A percentile compares a stretch with the other conserved stretches of the same genome.
Evolutionary conservation across 1,140 invertebrate genomes (phyloP).

Genomic region (Pentalonia nigronervosa): DNA sequence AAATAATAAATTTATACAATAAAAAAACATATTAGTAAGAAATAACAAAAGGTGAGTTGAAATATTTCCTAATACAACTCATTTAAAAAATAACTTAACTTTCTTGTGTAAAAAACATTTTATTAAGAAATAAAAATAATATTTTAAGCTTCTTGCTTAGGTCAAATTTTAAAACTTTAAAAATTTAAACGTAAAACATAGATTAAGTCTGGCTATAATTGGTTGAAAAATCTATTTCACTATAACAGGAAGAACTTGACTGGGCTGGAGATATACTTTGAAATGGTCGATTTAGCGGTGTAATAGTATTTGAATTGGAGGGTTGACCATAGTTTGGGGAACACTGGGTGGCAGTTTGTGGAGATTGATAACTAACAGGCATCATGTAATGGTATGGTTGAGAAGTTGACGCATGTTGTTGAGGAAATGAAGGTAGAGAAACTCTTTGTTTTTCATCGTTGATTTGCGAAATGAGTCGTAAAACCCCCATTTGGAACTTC

Average conservation of each 20-base stretch:
- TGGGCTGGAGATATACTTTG: background rate
- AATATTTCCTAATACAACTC: background rate
- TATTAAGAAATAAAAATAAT: constrained; percentile 4
- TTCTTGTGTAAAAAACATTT: background rate
- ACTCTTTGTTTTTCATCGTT: constrained; percentile 17
- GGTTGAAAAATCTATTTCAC: background rate
- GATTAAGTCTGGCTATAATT: background rate
- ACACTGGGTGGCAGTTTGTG: background rate
- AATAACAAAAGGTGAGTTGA: constrained; percentile 58
- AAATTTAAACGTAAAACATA: background rate
- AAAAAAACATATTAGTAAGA: background rate
- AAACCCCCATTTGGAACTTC: constrained; percentile 57
- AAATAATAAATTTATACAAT: background rate
- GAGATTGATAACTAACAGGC: background rate
- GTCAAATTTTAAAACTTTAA: constrained; percentile 9
- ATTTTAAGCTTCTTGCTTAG: background rate
- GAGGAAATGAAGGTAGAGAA: background rate
- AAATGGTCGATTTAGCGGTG: background rate
- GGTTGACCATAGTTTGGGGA: background rate
- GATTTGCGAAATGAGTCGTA: background rate
- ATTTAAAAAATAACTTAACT: constrained; percentile 21
- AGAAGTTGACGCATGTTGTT: background rate
- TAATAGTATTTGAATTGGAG: background rate
- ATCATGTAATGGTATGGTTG: background rate
- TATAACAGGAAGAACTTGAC: background rate